Percentiles rank a stretch among this genome's conserved stretches.
Conservation (phyloP, 30 jellyfish, hydroid and myxozoan genomes). For the Rhopilema esculentum region DNA sequence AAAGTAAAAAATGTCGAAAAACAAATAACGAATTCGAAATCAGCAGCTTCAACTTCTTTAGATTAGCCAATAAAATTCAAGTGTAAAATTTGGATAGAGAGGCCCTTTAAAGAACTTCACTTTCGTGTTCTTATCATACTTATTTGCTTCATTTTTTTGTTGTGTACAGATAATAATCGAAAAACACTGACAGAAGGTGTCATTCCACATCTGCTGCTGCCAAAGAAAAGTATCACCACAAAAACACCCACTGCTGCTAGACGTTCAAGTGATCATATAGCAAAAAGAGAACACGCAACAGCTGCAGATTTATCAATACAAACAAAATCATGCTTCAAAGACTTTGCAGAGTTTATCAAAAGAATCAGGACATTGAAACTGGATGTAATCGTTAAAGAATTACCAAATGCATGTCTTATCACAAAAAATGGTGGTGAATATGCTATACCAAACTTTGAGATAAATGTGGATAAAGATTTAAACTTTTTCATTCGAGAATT, state of each 20-base stretch:
- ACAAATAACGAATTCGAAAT: too few species aligned
- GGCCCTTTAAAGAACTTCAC: background rate
- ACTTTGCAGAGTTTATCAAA: slow-evolving; percentile 1
- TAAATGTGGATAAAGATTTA: slow-evolving; percentile 2
- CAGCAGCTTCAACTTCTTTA: too few species aligned
- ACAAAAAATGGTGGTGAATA: background rate
- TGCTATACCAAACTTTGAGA: slow-evolving; percentile 7
- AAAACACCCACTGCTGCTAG: background rate
- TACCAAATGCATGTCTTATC: slow-evolving; percentile 3
- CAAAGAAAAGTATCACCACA: slow-evolving; percentile 40
- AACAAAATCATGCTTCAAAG: slow-evolving; percentile 27
- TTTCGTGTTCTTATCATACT: background rate
- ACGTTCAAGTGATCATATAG: background rate
- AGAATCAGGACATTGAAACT: slow-evolving; percentile 13
- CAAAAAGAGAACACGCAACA: background rate
- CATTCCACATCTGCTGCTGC: slow-evolving; percentile 23
- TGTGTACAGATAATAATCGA: background rate
- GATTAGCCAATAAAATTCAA: too few species aligned
- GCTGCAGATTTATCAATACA: background rate
- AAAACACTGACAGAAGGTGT: slow-evolving; percentile 39
- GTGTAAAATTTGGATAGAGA: too few species aligned
- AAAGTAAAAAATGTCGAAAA: too few species aligned
- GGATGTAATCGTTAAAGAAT: slow-evolving; percentile 17
- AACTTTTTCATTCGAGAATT: slow-evolving; percentile 4
- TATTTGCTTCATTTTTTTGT: background rate